phyloP scores from a whole-genome alignment of 2,888 invertebrate species.

The Dysmachus trigonus region DNA sequence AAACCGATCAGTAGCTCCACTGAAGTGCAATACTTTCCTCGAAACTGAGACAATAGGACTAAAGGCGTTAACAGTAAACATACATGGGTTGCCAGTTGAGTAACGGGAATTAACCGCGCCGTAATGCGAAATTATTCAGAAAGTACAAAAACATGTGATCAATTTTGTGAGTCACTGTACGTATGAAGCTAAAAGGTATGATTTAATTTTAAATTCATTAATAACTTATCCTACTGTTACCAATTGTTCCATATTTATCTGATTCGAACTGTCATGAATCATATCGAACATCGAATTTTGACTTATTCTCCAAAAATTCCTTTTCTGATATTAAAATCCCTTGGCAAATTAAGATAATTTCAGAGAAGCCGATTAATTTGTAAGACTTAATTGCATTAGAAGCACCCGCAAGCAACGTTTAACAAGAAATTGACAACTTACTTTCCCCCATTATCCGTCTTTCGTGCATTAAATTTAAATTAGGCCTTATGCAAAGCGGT shows the following conservation, averaged over 20 bases:
- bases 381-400: neutral
- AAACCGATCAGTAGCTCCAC: too few species aligned
- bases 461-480: neutral
- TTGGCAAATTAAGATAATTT: neutral
- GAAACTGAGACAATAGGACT: too few species aligned
- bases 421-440: neutral
- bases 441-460: neutral
- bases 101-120: too few species aligned
- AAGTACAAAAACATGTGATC: too few species aligned
- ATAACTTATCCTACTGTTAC: too few species aligned
- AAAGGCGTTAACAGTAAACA: too few species aligned
- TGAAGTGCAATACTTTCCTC: too few species aligned
- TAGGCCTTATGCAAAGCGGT: neutral
- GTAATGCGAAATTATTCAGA: too few species aligned
- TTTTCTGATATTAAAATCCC: neutral
- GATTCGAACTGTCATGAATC: neutral
- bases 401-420: neutral
- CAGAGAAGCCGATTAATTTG: neutral
- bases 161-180: too few species aligned
- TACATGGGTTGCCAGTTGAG: too few species aligned
- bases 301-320: neutral
- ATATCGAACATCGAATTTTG: neutral
- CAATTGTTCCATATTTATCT: too few species aligned
- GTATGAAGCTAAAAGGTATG: too few species aligned
- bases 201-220: neutral